These are phyloP conservation scores for Zaprionus vittiger DNA, from an alignment of 1,140 invertebrate genomes.

Conservation along the genomic window DNA sequence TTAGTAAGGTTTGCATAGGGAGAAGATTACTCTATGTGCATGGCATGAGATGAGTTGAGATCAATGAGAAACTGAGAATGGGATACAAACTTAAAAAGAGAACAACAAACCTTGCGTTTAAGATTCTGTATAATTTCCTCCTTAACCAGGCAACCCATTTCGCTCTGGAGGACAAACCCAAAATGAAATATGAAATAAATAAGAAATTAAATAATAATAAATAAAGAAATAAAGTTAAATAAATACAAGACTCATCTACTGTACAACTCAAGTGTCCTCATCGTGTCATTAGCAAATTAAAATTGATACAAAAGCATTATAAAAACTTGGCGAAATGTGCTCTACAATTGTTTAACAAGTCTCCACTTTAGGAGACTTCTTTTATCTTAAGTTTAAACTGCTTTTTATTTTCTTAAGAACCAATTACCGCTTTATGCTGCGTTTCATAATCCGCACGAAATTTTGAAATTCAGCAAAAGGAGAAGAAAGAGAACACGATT, in stretches of 20 bases:
- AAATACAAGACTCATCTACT: background rate
- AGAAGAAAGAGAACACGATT: conserved; percentile 70
- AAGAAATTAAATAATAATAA: conserved; percentile 23
- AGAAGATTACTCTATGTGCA: background rate
- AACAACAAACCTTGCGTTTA: conserved; percentile 79
- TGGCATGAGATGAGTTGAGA: conserved; percentile 28
- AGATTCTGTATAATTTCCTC: conserved; percentile 81
- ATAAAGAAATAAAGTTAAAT: conserved; percentile 3
- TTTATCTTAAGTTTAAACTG: conserved; percentile 36
- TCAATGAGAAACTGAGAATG: conserved; percentile 27
- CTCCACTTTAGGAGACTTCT: conserved; percentile 12
- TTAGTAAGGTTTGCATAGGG: conserved; percentile 21
- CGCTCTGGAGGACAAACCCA: conserved; percentile 62
- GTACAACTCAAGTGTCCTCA: conserved; percentile 2
- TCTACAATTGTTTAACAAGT: conserved; percentile 45
- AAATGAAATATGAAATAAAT: conserved; percentile 22
- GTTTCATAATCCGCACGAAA: conserved; percentile 81
- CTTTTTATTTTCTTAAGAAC: conserved; percentile 46
- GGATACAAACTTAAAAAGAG: conserved; percentile 19
- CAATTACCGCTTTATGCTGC: conserved; percentile 84
- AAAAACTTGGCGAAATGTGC: conserved; percentile 56
- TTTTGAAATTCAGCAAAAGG: conserved; percentile 84
- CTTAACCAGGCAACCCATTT: conserved; percentile 83
- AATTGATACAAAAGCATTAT: background rate
- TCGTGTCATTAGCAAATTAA: conserved; percentile 2